A percentile compares a stretch with the other conserved stretches of the same genome.
Evolutionary conservation across 1,140 invertebrate genomes (phyloP).

Genomic region (Aporrectodea caliginosa): DNA sequence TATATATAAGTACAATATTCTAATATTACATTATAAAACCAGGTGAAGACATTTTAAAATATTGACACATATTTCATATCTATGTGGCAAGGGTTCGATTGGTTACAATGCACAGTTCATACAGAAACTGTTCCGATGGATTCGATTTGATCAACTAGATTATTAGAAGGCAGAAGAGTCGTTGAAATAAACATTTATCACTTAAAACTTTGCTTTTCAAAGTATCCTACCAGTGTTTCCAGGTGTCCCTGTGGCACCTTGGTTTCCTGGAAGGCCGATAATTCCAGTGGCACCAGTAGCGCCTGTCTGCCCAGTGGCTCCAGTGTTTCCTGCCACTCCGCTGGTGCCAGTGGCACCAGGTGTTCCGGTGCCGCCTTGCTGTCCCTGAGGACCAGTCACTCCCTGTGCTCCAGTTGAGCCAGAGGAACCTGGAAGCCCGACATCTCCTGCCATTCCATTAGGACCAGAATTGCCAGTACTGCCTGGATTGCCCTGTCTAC

Average conservation of each 20-base stretch:
- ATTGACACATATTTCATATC: no score
- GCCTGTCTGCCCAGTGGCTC: background rate
- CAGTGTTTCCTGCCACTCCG: no score
- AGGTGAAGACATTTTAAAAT: no score
- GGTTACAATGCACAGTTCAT: no score
- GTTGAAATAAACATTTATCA: no score
- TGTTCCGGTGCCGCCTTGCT: background rate
- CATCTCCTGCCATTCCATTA: background rate
- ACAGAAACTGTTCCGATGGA: no score
- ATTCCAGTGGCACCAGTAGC: slow-evolving; percentile 4
- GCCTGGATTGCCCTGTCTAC: background rate
- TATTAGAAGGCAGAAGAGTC: no score
- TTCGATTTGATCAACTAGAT: no score
- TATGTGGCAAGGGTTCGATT: no score
- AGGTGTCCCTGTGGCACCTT: background rate
- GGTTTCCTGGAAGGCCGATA: background rate
- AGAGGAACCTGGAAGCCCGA: background rate
- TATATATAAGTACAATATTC: background rate
- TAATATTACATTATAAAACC: background rate
- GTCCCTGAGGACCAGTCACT: background rate
- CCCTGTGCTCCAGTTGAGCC: slow-evolving; percentile 4
- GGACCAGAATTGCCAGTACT: background rate
- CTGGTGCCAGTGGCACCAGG: no score
- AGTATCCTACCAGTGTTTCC: background rate
- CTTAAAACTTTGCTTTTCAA: no score